Evolutionary conservation across 2,888 invertebrate genomes (phyloP).

Genomic region (Busseola fusca): DNA sequence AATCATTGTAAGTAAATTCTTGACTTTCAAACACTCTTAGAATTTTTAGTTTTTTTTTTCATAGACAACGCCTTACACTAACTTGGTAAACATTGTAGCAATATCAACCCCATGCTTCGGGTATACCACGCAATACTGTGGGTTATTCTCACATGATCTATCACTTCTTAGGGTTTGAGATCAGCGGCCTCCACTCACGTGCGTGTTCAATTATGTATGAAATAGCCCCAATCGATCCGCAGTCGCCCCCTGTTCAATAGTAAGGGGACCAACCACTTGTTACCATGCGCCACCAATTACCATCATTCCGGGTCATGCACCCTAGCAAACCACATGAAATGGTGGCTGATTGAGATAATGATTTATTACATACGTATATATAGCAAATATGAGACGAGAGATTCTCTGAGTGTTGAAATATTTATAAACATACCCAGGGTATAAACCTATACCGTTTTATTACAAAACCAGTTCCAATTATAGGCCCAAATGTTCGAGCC

Average conservation of each 20-base stretch:
- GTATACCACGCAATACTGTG: not conserved
- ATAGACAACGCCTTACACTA: not conserved
- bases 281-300: constrained; percentile 52
- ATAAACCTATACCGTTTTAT: not conserved
- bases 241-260: constrained; percentile 46
- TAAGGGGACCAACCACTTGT: constrained; percentile 59
- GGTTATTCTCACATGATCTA: constrained; percentile 10
- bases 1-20: not conserved
- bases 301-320: constrained; percentile 34
- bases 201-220: constrained; percentile 71
- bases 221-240: constrained; percentile 67
- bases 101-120: not conserved
- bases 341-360: constrained; percentile 4
- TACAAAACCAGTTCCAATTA: not conserved
- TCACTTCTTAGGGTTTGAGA: constrained; percentile 11
- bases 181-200: constrained; percentile 32
- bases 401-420: not conserved
- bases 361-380: constrained; percentile 1
- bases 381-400: not conserved
- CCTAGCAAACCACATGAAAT: constrained; percentile 29
- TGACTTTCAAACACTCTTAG: not conserved
- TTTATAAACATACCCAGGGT: not conserved
- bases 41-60: not conserved
- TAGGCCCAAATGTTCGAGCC: not conserved
- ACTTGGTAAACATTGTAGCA: not conserved